Conservation (phyloP, 2,888 invertebrate species). For the Heliothis peltigera region DNA sequence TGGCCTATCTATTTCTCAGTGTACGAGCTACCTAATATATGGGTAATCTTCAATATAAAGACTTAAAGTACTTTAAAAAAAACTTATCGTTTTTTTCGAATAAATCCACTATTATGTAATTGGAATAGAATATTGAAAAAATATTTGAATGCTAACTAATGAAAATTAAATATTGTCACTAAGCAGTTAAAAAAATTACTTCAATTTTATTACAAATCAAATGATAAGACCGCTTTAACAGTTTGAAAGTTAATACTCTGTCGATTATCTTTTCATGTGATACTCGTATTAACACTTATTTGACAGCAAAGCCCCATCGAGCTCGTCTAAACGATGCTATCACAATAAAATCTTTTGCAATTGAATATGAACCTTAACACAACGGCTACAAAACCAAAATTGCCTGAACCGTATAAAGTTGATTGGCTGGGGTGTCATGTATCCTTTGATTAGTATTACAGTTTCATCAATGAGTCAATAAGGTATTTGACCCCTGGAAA, state of each 20-base stretch:
- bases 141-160: too few relatives aligned
- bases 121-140: too few relatives aligned
- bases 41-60: too few relatives aligned
- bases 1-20: background rate
- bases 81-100: too few relatives aligned
- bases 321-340: conserved; percentile 34
- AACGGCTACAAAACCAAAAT: background rate
- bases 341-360: conserved; percentile 25
- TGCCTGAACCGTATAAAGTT: conserved; percentile 9
- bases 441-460: conserved; percentile 54
- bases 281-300: conserved; percentile 32
- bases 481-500: conserved; percentile 44
- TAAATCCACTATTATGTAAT: too few relatives aligned
- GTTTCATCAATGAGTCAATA: conserved; percentile 50
- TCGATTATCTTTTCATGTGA: conserved; percentile 4
- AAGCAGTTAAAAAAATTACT: too few relatives aligned
- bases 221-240: background rate
- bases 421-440: conserved; percentile 52
- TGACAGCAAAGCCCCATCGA: conserved; percentile 34
- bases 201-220: too few relatives aligned
- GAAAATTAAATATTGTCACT: too few relatives aligned
- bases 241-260: background rate
- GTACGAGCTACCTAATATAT: background rate
- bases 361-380: conserved; percentile 25
- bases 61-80: too few relatives aligned